Evolutionary conservation across 35 echinoderm and acorn worm genomes (phyloP).

Genomic region (Apostichopus californicus): DNA sequence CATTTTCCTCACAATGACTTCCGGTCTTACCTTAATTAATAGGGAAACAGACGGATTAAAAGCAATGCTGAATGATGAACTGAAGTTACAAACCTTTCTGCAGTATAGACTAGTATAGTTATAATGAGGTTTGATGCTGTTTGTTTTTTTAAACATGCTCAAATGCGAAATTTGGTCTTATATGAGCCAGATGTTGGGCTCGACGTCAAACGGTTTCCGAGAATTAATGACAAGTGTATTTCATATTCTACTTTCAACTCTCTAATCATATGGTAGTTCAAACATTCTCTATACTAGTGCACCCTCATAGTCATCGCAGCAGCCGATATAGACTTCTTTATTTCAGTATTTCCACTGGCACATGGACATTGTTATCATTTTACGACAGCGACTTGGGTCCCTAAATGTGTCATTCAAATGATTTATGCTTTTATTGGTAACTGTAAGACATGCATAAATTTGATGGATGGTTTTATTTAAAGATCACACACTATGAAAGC

Average conservation of each 20-base stretch:
- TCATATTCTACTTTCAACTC: neutral
- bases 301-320: too few relatives aligned
- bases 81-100: neutral
- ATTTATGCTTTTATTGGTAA: too few relatives aligned
- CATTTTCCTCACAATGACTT: slow-evolving; percentile 69
- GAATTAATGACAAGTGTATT: too few relatives aligned
- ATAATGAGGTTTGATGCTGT: neutral
- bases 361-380: neutral
- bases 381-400: neutral
- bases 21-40: slow-evolving; percentile 52
- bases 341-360: neutral
- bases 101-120: neutral
- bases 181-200: too few relatives aligned
- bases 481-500: too few relatives aligned
- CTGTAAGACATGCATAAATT: too few relatives aligned
- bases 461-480: too few relatives aligned
- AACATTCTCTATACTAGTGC: too few relatives aligned
- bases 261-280: too few relatives aligned
- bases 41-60: slow-evolving; percentile 28
- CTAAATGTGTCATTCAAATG: too few relatives aligned
- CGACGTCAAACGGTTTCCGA: too few relatives aligned
- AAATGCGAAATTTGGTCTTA: too few relatives aligned
- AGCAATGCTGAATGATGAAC: neutral
- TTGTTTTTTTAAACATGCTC: neutral
- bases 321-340: neutral